Percentiles rank a stretch among this genome's conserved stretches.
Evolutionary conservation across 1,140 invertebrate genomes (phyloP).

Genomic region (Maconellicoccus hirsutus): DNA sequence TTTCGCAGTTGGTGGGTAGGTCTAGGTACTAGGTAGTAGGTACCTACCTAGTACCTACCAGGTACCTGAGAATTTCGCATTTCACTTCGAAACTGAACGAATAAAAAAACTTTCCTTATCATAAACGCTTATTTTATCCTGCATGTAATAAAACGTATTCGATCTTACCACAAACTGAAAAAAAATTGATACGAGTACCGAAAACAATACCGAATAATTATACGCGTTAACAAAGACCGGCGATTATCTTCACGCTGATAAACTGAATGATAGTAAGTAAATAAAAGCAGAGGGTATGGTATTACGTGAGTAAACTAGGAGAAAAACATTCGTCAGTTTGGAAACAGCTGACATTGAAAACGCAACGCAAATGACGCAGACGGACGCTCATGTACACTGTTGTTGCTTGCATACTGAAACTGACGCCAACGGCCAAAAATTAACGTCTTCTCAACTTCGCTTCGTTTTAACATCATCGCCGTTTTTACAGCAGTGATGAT

Average conservation of each 20-base stretch:
- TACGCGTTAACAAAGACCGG: neutral
- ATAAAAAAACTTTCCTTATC: too few species aligned
- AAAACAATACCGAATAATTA: slow-evolving; percentile 6
- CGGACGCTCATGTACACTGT: neutral
- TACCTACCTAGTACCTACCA: too few species aligned
- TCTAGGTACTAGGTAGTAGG: too few species aligned
- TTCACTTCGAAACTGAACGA: too few species aligned
- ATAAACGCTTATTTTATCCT: too few species aligned
- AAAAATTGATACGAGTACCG: neutral
- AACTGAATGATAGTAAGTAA: neutral
- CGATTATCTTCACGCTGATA: neutral
- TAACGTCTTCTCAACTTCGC: neutral
- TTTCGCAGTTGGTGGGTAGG: too few species aligned
- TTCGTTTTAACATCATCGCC: neutral
- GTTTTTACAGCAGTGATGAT: too few species aligned
- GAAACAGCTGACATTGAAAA: slow-evolving; percentile 4
- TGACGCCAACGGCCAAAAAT: neutral
- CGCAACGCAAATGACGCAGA: neutral
- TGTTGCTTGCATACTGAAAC: too few species aligned
- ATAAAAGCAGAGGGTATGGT: neutral
- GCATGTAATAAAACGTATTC: too few species aligned
- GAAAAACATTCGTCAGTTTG: slow-evolving; percentile 8
- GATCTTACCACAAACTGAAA: too few species aligned
- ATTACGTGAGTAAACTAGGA: slow-evolving; percentile 1
- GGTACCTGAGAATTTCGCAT: too few species aligned